A percentile compares a stretch with the other conserved stretches of the same genome.
phyloP scores from a whole-genome alignment of 2,113 vertebrate species.

The Corydoras maculifer region DNA sequence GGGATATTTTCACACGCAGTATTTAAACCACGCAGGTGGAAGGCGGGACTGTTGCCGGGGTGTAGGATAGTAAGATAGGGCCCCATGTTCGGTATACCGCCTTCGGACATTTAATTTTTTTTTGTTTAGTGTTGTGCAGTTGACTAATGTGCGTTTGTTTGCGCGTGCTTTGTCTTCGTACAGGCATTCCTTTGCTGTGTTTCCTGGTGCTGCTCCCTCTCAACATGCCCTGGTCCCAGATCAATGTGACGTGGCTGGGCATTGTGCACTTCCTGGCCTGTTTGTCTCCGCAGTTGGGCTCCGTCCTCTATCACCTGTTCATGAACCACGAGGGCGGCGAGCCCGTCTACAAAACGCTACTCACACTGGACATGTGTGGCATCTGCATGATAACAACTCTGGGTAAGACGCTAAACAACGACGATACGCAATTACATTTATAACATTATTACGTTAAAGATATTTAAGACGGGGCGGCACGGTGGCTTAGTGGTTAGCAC shows the following conservation, averaged over 20 bases:
- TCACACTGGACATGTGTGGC: conserved; percentile 87
- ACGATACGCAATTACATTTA: not conserved
- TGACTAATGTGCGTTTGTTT: not conserved
- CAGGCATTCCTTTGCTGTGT: conserved; percentile 82
- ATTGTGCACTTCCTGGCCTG: conserved; percentile 86
- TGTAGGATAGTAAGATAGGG: too few species aligned
- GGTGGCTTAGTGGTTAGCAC: too few species aligned
- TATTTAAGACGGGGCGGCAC: too few species aligned
- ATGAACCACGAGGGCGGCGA: conserved; percentile 89
- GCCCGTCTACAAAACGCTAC: conserved; percentile 79
- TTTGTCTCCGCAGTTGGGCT: conserved; percentile 80
- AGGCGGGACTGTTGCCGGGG: too few species aligned
- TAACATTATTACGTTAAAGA: too few species aligned
- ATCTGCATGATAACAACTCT: conserved; percentile 89
- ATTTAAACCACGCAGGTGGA: too few species aligned
- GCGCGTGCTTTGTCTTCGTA: conserved; percentile 7
- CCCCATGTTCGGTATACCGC: too few species aligned
- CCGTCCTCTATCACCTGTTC: conserved; percentile 87
- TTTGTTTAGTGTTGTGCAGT: too few species aligned
- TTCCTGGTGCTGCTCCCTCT: conserved; percentile 85
- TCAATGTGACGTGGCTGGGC: conserved; percentile 82
- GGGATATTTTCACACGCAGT: too few species aligned
- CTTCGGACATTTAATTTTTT: too few species aligned
- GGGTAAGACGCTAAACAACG: conserved; percentile 59
- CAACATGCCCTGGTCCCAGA: conserved; percentile 84